Evolutionary conservation across 2,888 invertebrate genomes (phyloP), one percentile per base, ranked within the genome.

Genomic region (Caenorhabditis macrosperma): DNA sequence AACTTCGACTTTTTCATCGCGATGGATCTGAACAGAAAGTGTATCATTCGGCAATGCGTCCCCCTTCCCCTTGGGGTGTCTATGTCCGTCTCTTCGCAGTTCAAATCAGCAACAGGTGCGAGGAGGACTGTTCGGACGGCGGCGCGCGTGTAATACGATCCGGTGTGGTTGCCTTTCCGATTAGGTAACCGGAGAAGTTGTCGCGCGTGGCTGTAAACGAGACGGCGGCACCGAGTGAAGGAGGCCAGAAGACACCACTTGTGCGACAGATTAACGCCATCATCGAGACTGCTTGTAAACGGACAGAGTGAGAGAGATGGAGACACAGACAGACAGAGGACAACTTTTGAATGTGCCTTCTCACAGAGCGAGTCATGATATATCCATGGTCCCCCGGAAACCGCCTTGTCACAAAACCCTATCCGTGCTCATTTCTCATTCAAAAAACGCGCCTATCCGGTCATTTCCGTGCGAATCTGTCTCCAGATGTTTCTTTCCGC

Each of bases 11-110:
- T 71, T 57, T 10, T 74, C 55, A n/a, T 75, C 22, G 24, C 54
- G 48, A 77, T 86, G 84, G 54, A 86, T 81, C 85, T 86, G 71
- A 44, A 83, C n/a, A n/a, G n/a, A 61, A 7, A 15, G 10, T 28
- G 9, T 9, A n/a, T 33, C 50, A n/a, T 20, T 15, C 33, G n/a
- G 26, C 7, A 38, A 30, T 17, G 60, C 60, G n/a, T 24, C 20
- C 6, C 63, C 10, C 20, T 64, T 64, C 46, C 38, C 24, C 38
- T 20, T 41, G 22, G 30, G 30, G n/a, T n/a, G n/a, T 20, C 20
- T 20, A n/a, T 46, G 4, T 44, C 35, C 20, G 17, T 24, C 12
- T 20, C 41, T 28, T 12, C 28, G n/a, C 20, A 12, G 60, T 41
- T 41, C 46, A 55, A 55, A 55, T 10, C 33, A 24, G 28, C 71